A percentile compares a stretch with the other conserved stretches of the same genome.
phyloP scores from a whole-genome alignment of 2,888 invertebrate species.

The Dryocosmus kuriphilus region DNA sequence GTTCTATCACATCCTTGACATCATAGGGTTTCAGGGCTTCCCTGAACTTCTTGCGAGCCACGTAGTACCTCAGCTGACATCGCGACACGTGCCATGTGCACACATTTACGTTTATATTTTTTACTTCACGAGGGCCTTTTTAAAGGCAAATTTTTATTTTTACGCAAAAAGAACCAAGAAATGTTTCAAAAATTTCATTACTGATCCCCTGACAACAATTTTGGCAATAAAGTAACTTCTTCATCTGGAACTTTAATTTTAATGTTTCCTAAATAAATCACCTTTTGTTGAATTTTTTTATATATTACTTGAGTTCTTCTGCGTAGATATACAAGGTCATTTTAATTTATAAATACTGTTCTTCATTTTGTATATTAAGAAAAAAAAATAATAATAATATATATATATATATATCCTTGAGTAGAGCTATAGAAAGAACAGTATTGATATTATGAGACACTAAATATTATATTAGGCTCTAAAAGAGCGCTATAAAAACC shows the following conservation, averaged over 20 bases:
- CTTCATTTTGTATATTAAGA: neutral
- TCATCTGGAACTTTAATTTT: too few relatives aligned
- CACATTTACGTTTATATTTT: slow-evolving; percentile 50
- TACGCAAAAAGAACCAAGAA: slow-evolving; percentile 8
- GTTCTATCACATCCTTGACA: slow-evolving; percentile 96
- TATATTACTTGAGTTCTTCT: neutral
- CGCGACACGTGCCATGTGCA: slow-evolving; percentile 58
- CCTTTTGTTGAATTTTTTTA: too few relatives aligned
- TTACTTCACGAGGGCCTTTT: slow-evolving; percentile 54
- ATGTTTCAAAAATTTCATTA: neutral
- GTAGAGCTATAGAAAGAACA: neutral
- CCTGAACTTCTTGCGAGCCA: slow-evolving; percentile 93
- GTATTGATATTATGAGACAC: neutral
- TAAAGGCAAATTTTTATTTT: slow-evolving; percentile 50
- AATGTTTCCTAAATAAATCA: too few relatives aligned
- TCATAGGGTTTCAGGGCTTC: slow-evolving; percentile 95
- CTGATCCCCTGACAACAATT: neutral
- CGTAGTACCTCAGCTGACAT: slow-evolving; percentile 89
- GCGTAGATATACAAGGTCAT: neutral
- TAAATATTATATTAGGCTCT: neutral
- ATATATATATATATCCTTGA: too few relatives aligned
- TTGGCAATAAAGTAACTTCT: neutral
- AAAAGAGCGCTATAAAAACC: slow-evolving; percentile 5
- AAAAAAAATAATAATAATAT: too few relatives aligned
- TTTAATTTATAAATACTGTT: neutral